Conservation (phyloP, 2,113 vertebrate genomes). For the Podarcis cretensis region DNA sequence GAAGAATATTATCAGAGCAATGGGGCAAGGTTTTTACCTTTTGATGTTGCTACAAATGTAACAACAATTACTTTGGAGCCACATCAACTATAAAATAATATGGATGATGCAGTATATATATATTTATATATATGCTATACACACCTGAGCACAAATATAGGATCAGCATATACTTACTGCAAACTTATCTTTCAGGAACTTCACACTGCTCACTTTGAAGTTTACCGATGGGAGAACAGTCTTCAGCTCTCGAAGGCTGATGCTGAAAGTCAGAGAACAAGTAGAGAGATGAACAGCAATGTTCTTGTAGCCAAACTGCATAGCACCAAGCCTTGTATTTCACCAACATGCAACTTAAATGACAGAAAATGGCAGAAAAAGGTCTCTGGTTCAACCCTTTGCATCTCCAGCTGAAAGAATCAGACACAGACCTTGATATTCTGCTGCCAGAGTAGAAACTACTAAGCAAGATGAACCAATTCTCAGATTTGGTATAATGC, state of each 20-base stretch:
- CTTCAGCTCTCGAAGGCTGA: constrained; percentile 92
- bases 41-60: no score
- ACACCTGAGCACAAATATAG: no score
- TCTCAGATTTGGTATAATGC: neutral
- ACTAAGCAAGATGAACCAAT: neutral
- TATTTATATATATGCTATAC: no score
- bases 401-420: neutral
- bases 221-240: constrained; percentile 88
- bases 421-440: neutral
- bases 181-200: constrained; percentile 89
- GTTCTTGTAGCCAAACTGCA: neutral
- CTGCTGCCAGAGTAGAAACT: neutral
- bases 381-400: neutral
- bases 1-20: no score
- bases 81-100: no score
- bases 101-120: no score
- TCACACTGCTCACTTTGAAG: constrained; percentile 87
- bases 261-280: constrained; percentile 71
- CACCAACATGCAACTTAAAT: constrained; percentile 4
- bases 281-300: fast-evolving
- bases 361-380: neutral
- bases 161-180: constrained; percentile 71
- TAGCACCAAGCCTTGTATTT: neutral
- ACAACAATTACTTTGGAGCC: no score
- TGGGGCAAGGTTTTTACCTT: no score